Percentiles rank a stretch among this genome's conserved stretches.
Conservation (phyloP, 1,140 invertebrate species). For the Octopus sinensis region DNA sequence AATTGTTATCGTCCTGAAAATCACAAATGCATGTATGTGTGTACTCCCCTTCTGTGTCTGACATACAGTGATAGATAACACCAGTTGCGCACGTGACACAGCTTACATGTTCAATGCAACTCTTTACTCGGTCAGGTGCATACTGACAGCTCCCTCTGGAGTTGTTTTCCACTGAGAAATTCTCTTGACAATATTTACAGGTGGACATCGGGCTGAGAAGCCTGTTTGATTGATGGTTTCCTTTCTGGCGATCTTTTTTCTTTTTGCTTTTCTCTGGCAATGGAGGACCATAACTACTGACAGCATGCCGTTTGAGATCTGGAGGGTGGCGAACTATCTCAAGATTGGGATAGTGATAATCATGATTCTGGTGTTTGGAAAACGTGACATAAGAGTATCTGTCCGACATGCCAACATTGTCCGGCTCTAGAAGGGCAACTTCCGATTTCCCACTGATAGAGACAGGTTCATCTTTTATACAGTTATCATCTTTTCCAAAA, state of each 20-base stretch:
- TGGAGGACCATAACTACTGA: conserved; percentile 33
- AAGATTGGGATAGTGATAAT: conserved; percentile 52
- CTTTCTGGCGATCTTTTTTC: conserved; percentile 25
- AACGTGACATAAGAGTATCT: conserved; percentile 82
- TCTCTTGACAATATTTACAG: conserved; percentile 60
- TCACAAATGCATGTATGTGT: conserved; percentile 58
- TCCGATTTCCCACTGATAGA: conserved; percentile 44
- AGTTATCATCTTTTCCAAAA: conserved; percentile 41
- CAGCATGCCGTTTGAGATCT: conserved; percentile 13
- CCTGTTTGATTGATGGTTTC: conserved; percentile 18
- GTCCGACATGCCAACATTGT: conserved; percentile 40
- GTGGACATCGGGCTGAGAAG: conserved; percentile 38
- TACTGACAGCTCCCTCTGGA: conserved; percentile 79
- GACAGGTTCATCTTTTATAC: conserved; percentile 48
- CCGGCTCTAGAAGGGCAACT: conserved; percentile 36
- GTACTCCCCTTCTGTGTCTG: conserved; percentile 67
- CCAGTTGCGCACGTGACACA: conserved; percentile 78
- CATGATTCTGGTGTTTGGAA: conserved; percentile 59
- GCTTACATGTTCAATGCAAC: conserved; percentile 76
- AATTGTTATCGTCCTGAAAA: conserved; percentile 52
- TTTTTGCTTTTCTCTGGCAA: conserved; percentile 44
- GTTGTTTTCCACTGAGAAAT: conserved; percentile 72
- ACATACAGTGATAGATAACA: conserved; percentile 89
- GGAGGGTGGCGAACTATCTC: conserved; percentile 42
- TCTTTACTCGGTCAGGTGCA: conserved; percentile 78